Conservation (phyloP, 2,113 vertebrate species). For the Malurus elegans region DNA sequence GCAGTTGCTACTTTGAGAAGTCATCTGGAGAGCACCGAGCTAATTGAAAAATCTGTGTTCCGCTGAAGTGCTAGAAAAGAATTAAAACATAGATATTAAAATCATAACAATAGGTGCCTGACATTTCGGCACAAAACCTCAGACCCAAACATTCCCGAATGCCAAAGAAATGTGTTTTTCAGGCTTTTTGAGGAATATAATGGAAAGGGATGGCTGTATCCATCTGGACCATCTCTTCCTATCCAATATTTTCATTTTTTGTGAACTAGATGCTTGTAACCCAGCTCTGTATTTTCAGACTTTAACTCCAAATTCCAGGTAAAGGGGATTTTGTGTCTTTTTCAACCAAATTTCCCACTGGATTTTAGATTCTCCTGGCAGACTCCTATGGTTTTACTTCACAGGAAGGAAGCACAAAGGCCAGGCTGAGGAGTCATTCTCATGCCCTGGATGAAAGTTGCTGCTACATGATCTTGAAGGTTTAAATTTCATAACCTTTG, state of each 20-base stretch:
- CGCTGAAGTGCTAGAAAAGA: not conserved
- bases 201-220: rapidly evolving
- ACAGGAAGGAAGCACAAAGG: not conserved
- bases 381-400: not conserved
- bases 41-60: not conserved
- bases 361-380: not conserved
- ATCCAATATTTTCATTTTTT: not conserved
- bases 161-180: not conserved
- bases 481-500: not conserved
- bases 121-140: constrained; percentile 19
- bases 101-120: not conserved
- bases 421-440: not conserved
- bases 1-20: not conserved
- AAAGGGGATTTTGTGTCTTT: not conserved
- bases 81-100: constrained; percentile 32
- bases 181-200: not conserved
- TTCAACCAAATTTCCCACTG: not conserved
- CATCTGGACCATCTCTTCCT: not conserved
- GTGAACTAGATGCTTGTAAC: not conserved
- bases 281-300: not conserved
- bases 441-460: not conserved
- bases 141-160: constrained; percentile 10
- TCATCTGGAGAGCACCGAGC: not conserved
- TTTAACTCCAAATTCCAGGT: not conserved
- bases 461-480: not conserved